These are phyloP conservation scores for Ruditapes philippinarum DNA, from an alignment of 1,140 invertebrate genomes.

Conservation along the genomic window DNA sequence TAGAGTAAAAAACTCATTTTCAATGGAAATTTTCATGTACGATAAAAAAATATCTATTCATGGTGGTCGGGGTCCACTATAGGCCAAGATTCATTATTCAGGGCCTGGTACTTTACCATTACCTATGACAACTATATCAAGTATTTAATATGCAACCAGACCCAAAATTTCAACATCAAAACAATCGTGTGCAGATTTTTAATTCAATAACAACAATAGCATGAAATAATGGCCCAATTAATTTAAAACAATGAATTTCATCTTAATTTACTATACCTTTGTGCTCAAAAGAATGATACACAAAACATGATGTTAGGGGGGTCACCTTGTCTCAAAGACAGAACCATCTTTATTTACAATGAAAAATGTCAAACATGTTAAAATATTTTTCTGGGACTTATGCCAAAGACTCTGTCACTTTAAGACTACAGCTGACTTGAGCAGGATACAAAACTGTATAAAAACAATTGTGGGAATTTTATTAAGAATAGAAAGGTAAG, in stretches of 20 bases:
- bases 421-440: no score
- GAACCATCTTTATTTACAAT: not conserved
- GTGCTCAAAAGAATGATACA: not conserved
- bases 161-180: not conserved
- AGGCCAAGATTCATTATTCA: no score
- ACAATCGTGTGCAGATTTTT: not conserved
- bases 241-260: not conserved
- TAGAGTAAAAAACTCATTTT: no score
- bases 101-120: no score
- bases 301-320: not conserved
- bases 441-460: no score
- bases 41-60: no score
- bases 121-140: no score
- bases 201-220: not conserved
- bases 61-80: no score
- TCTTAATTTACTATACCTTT: not conserved
- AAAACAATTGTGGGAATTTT: no score
- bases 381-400: not conserved
- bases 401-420: no score
- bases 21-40: no score
- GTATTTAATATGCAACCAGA: not conserved
- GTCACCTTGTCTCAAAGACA: not conserved
- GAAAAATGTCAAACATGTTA: not conserved
- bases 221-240: not conserved
- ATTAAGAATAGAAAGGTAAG: no score